Conservation (phyloP, 2,888 invertebrate species). For the Tetrapedia diversipes region DNA sequence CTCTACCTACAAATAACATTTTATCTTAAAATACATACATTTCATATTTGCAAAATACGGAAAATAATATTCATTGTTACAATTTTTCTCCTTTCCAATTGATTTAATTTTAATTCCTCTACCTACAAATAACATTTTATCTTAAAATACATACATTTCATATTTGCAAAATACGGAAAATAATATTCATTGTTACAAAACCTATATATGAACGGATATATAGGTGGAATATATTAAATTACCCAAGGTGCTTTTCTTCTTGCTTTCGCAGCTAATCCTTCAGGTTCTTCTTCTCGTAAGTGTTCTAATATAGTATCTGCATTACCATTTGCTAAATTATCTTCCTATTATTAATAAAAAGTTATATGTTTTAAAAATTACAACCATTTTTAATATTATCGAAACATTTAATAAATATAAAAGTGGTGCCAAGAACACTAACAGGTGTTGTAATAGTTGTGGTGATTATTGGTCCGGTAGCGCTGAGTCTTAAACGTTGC, state of each 20-base stretch:
- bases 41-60: background rate
- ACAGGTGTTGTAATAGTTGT: constrained; percentile 41
- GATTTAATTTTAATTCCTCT: constrained; percentile 79
- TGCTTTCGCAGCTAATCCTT: constrained; percentile 72
- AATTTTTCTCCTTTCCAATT: constrained; percentile 78
- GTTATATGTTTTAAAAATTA: background rate
- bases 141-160: constrained; percentile 1
- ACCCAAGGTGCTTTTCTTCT: constrained; percentile 81
- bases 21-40: constrained; percentile 2
- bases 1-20: constrained; percentile 72
- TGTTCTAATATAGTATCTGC: constrained; percentile 74
- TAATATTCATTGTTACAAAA: constrained; percentile 61
- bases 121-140: constrained; percentile 67
- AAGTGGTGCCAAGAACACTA: constrained; percentile 35
- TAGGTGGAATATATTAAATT: constrained; percentile 33
- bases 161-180: background rate
- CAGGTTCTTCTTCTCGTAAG: constrained; percentile 76
- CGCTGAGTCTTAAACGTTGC: constrained; percentile 76
- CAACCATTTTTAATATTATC: background rate
- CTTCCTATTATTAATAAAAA: constrained; percentile 70
- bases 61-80: constrained; percentile 61
- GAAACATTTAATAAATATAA: background rate
- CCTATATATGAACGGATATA: background rate
- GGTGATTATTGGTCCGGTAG: constrained; percentile 59
- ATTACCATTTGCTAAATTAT: constrained; percentile 80